Percentiles rank a stretch among this genome's conserved stretches.
Evolutionary conservation across 2,888 invertebrate species (phyloP).

Genomic region (Blastobasis lacticolella): DNA sequence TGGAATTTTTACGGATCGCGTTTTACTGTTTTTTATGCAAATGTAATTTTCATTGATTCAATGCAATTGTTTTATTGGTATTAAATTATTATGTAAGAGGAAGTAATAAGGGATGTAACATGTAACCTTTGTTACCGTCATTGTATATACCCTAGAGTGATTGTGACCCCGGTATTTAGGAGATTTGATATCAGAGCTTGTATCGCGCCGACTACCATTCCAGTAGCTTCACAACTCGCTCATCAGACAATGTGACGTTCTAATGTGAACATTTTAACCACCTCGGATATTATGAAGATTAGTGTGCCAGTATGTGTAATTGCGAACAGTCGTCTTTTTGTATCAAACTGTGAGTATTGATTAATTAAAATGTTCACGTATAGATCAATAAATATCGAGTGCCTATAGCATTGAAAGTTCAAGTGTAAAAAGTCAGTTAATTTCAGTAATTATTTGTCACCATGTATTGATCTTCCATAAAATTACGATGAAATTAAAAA

Average conservation of each 20-base stretch:
- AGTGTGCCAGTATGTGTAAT: slow-evolving; percentile 60
- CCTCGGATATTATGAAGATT: slow-evolving; percentile 62
- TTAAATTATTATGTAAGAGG: slow-evolving; percentile 17
- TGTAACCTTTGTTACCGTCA: slow-evolving; percentile 46
- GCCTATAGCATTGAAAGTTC: slow-evolving; percentile 72
- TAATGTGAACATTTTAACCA: slow-evolving; percentile 68
- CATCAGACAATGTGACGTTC: slow-evolving; percentile 49
- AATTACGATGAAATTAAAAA: slow-evolving; percentile 74
- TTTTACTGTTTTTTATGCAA: slow-evolving; percentile 19
- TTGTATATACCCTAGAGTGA: slow-evolving; percentile 67
- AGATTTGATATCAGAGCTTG: slow-evolving; percentile 52
- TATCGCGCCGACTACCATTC: slow-evolving; percentile 54
- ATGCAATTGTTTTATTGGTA: slow-evolving; percentile 13
- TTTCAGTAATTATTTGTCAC: slow-evolving; percentile 71
- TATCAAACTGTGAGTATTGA: slow-evolving; percentile 56
- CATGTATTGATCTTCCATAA: slow-evolving; percentile 75
- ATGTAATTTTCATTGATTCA: slow-evolving; percentile 13
- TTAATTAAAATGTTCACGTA: slow-evolving; percentile 67
- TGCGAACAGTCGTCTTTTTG: slow-evolving; percentile 60
- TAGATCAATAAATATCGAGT: slow-evolving; percentile 70
- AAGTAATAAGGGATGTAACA: slow-evolving; percentile 41
- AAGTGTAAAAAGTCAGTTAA: slow-evolving; percentile 71
- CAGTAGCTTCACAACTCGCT: slow-evolving; percentile 59
- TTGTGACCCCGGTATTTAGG: slow-evolving; percentile 56
- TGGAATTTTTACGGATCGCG: slow-evolving; percentile 14